Percentiles rank a stretch among this genome's conserved stretches.
Conservation (phyloP, 2,797 vertebrate genomes). For the Xenentodon cancila region DNA sequence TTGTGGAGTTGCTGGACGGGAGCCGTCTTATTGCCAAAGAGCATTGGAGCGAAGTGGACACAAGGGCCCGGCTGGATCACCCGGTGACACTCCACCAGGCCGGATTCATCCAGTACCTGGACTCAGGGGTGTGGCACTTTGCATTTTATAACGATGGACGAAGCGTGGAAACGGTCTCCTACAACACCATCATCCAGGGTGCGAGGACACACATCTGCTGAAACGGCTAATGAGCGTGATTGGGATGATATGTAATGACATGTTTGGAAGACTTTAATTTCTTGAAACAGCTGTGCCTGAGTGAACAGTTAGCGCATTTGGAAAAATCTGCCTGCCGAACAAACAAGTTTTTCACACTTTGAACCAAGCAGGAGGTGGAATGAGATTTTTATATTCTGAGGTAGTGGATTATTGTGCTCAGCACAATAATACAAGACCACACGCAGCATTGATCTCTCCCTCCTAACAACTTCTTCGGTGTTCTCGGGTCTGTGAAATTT, state of each 20-base stretch:
- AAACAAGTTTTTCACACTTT: conserved; percentile 51
- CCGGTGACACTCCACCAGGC: conserved; percentile 92
- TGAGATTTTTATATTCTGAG: conserved; percentile 30
- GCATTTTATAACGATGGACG: conserved; percentile 98
- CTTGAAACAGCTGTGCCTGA: conserved; percentile 51
- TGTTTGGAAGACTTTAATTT: conserved; percentile 61
- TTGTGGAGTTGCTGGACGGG: conserved; percentile 96
- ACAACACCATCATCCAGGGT: conserved; percentile 96
- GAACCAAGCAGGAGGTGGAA: conserved; percentile 32
- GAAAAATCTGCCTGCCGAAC: conserved; percentile 20
- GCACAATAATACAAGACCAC: conserved; percentile 44
- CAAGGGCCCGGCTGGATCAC: conserved; percentile 82
- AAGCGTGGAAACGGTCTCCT: conserved; percentile 90
- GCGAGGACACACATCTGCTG: conserved; percentile 50
- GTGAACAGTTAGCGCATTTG: conserved; percentile 14
- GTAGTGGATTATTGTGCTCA: conserved; percentile 59
- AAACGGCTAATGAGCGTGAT: conserved; percentile 40
- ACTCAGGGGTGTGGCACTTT: conserved; percentile 97
- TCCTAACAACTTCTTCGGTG: conserved; percentile 63
- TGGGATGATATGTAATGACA: conserved; percentile 58
- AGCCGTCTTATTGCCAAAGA: conserved; percentile 94
- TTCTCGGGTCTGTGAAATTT: conserved; percentile 72
- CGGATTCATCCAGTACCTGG: conserved; percentile 97
- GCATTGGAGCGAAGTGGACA: conserved; percentile 85
- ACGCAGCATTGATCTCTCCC: conserved; percentile 64